phyloP scores from a whole-genome alignment of 2,797 vertebrate species.

The Myotis vivesi region DNA sequence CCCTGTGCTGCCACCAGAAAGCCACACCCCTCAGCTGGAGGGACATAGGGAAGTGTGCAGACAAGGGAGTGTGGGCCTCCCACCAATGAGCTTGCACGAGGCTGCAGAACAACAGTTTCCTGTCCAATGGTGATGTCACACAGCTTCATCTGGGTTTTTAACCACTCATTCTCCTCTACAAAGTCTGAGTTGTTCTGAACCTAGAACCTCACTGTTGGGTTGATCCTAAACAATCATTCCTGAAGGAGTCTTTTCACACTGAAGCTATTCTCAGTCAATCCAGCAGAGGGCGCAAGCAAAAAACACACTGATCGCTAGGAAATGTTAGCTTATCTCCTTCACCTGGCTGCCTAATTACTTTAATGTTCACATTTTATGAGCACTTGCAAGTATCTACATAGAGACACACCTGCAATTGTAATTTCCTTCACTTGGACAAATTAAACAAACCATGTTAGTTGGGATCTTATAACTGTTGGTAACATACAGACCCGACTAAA shows the following conservation, averaged over 20 bases:
- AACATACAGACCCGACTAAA: not conserved
- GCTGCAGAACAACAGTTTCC: not conserved
- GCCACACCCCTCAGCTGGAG: not conserved
- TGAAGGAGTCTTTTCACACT: not conserved
- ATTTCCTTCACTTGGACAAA: not conserved
- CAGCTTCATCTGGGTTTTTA: not conserved
- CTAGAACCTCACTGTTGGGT: not conserved
- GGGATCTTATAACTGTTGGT: not conserved
- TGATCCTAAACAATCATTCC: not conserved
- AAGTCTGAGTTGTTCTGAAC: not conserved
- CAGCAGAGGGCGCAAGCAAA: constrained; percentile 51
- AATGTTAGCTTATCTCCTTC: accelerated
- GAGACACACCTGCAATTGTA: not conserved
- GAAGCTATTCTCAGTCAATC: not conserved
- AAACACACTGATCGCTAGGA: not conserved
- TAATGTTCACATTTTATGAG: not conserved
- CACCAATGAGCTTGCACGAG: accelerated
- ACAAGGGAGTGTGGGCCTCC: accelerated
- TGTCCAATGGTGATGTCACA: accelerated
- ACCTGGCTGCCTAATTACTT: not conserved
- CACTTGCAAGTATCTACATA: not conserved
- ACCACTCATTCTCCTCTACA: not conserved
- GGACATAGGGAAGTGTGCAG: accelerated
- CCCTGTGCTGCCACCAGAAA: accelerated
- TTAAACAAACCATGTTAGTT: not conserved